Base-by-base conservation (phyloP, 2,113 vertebrate species). In the Tetraodon nigroviridis region DNA sequence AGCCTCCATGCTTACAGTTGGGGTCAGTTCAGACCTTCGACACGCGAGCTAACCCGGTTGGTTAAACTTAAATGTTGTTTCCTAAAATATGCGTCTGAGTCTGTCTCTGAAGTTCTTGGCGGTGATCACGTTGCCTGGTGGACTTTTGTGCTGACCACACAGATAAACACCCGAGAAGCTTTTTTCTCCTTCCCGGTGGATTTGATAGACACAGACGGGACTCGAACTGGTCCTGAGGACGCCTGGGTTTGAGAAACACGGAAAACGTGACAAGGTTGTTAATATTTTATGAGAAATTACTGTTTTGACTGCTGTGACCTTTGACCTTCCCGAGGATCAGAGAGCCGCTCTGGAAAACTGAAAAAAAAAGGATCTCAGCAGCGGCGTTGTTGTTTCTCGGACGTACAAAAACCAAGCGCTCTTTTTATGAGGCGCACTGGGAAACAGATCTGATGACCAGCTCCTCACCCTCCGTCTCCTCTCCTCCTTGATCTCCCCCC, bases 401-500 rank as follows among this genome's bases (percentile, higher is more conserved):
- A 48, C 65, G 56, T 69, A 76, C 79, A 32, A 37, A 37, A 37
- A 37, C 32, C 32, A 37, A 37, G 64, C 73, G 69, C 68, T 77
- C 64, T 58, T 76, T 72, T 86, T 79, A 75, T 81, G 78, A 84
- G 24, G 76, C 64, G 67, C 76, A 71, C 7, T 69, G 58, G 6
- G 61, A 51, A 40, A 75, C 64, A 80, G 81, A 83, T 86, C 62
- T 75, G 71, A 81, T 81, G 82, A 83, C 80, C 82, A 79, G 71
- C 67, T 76, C 66, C 73, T 86, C 83, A 76, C 72, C 78, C 81
- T 76, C 71, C 75, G 51, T 63, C 71, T 64, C 71, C 64, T 70
- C 78, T 67, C 57, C 74, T 73, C 78, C 81, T 86, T 90, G 76
- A 90, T 88, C 88, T 85, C 69, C 67, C 69, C 40, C 65, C 81